These are phyloP conservation scores for Phoxinus dragarum DNA, from an alignment of 2,797 vertebrate genomes.

Conservation along the genomic window DNA sequence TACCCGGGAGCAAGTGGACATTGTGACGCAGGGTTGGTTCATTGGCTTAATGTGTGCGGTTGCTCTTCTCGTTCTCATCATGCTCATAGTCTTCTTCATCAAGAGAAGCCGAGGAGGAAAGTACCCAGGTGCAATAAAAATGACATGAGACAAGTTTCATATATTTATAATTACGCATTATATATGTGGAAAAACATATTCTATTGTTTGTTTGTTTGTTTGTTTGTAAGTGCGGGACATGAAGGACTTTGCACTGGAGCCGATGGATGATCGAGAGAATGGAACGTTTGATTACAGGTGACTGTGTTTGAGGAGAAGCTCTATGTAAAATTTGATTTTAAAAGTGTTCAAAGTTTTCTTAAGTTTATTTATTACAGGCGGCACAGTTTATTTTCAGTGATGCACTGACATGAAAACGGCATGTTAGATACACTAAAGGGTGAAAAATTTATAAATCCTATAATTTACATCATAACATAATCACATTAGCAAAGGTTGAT, in stretches of 20 bases:
- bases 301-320: not conserved
- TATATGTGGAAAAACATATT: not conserved
- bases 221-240: slow-evolving; percentile 87
- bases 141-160: not conserved
- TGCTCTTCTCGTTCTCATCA: slow-evolving; percentile 94
- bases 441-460: not conserved
- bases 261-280: slow-evolving; percentile 90
- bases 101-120: slow-evolving; percentile 97
- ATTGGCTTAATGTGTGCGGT: slow-evolving; percentile 99
- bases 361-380: not conserved
- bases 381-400: not conserved
- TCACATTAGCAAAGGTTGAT: slow-evolving; percentile 7
- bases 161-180: not conserved
- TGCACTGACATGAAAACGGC: not conserved
- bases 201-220: not conserved
- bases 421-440: not conserved
- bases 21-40: slow-evolving; percentile 97
- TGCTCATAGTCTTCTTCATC: slow-evolving; percentile 96
- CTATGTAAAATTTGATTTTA: not conserved
- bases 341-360: not conserved
- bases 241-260: slow-evolving; percentile 89
- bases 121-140: slow-evolving; percentile 85
- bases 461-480: slow-evolving; percentile 36
- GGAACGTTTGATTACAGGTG: slow-evolving; percentile 97
- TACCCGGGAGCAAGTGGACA: slow-evolving; percentile 93